These are phyloP conservation scores for Drosophila pachea DNA, from an alignment of 1,140 invertebrate genomes.

Conservation along the genomic window DNA sequence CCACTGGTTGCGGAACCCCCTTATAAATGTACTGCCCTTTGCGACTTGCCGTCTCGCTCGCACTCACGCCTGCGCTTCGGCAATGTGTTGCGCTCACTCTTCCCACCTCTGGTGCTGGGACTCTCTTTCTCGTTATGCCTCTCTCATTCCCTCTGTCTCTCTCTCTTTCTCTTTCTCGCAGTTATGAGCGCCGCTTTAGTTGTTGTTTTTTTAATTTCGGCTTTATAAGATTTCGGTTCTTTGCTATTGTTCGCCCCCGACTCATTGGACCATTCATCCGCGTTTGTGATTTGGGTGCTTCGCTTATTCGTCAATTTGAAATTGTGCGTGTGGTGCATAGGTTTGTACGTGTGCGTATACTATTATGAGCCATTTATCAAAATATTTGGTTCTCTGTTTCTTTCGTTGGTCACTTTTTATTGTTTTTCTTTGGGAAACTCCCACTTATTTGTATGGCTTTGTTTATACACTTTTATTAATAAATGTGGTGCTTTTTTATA, in stretches of 20 bases:
- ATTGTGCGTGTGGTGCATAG: neutral
- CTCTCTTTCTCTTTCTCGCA: constrained; percentile 37
- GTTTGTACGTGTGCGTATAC: constrained; percentile 9
- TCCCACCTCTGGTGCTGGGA: constrained; percentile 22
- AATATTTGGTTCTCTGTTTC: constrained; percentile 54
- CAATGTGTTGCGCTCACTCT: constrained; percentile 46
- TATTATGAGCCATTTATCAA: constrained; percentile 78
- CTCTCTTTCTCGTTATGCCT: constrained; percentile 6
- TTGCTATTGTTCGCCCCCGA: constrained; percentile 59
- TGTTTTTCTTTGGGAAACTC: constrained; percentile 69
- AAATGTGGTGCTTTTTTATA: neutral
- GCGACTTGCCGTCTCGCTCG: constrained; percentile 51
- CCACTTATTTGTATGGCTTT: constrained; percentile 61
- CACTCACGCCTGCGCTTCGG: constrained; percentile 41
- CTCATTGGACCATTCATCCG: constrained; percentile 18
- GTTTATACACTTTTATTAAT: constrained; percentile 30
- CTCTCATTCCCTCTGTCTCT: neutral
- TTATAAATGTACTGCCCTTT: constrained; percentile 51
- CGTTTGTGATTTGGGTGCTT: constrained; percentile 58
- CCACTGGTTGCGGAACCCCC: constrained; percentile 37
- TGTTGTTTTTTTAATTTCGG: constrained; percentile 73
- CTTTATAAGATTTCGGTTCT: constrained; percentile 75
- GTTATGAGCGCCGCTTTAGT: constrained; percentile 65
- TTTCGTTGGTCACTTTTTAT: constrained; percentile 12
- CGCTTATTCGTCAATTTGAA: constrained; percentile 69